phyloP scores from a whole-genome alignment of 2,797 vertebrate species.

The Coluber constrictor region DNA sequence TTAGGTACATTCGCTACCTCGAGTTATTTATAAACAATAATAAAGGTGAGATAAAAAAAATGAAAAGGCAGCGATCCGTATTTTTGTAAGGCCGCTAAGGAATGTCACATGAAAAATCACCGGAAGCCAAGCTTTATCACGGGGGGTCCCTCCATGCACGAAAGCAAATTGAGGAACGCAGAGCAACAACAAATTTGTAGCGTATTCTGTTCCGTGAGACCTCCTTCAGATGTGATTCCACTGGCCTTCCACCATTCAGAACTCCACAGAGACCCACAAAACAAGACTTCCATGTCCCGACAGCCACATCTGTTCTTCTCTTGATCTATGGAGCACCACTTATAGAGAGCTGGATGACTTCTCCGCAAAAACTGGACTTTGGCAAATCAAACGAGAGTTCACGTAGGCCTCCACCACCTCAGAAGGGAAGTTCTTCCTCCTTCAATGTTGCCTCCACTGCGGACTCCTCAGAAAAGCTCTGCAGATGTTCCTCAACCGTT shows the following conservation, averaged over 20 bases:
- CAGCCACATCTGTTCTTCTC: not conserved
- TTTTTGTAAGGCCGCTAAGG: not conserved
- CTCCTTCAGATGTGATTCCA: not conserved
- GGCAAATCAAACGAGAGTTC: not conserved
- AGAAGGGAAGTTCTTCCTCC: not conserved
- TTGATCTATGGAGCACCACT: slow-evolving; percentile 14
- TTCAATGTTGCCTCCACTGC: not conserved
- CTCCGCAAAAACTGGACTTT: not conserved
- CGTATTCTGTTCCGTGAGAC: not conserved
- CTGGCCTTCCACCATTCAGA: not conserved
- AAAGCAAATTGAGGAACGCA: not conserved
- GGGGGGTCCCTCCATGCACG: not conserved
- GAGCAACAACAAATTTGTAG: not conserved
- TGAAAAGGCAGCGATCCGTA: not conserved
- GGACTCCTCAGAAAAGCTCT: not conserved
- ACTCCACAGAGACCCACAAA: not conserved
- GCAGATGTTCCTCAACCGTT: not conserved
- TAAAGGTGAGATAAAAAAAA: not conserved
- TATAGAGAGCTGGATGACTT: not conserved
- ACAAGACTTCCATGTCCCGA: not conserved
- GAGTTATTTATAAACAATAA: not conserved
- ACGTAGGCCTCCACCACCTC: not conserved
- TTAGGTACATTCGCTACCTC: not conserved
- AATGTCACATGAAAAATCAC: not conserved
- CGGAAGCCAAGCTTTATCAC: not conserved